Evolutionary conservation across 92 coral and sea anemone species (phyloP).

Genomic region (Epizoanthus scotinus): DNA sequence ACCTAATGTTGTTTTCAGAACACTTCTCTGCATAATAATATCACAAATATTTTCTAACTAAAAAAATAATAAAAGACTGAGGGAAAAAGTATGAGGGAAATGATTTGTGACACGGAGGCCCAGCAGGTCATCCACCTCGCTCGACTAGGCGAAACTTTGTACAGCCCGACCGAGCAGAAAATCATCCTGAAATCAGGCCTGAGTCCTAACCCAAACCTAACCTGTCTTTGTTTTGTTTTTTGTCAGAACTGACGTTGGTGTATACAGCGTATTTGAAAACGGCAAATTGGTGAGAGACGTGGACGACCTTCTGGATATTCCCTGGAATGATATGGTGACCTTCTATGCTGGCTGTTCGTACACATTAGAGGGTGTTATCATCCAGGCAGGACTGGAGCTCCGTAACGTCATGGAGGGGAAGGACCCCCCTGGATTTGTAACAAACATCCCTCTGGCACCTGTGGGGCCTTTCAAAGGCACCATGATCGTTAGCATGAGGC

Average conservation of each 20-base stretch:
- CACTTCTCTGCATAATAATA: no score
- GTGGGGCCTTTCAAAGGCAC: slow-evolving; percentile 37
- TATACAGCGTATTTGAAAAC: slow-evolving; percentile 36
- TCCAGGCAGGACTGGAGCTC: slow-evolving; percentile 19
- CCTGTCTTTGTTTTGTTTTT: no score
- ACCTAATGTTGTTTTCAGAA: no score
- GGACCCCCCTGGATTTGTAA: neutral
- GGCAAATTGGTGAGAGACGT: slow-evolving; percentile 10
- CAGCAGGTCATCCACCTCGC: no score
- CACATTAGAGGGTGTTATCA: slow-evolving; percentile 38
- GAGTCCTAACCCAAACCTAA: no score
- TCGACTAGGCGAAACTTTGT: no score
- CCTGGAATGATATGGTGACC: slow-evolving; percentile 49
- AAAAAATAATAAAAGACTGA: no score
- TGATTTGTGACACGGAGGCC: no score
- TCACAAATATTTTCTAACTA: no score
- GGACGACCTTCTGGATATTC: slow-evolving; percentile 17
- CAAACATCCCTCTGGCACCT: slow-evolving; percentile 24
- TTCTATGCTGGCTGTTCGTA: slow-evolving; percentile 46
- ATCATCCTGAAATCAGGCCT: no score
- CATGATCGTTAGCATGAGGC: slow-evolving; percentile 37
- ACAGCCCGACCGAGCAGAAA: no score
- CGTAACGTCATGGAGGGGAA: slow-evolving; percentile 41
- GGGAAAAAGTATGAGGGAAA: no score
- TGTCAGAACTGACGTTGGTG: slow-evolving; percentile 40